Percentiles rank a stretch among this genome's conserved stretches.
phyloP scores from a whole-genome alignment of 2,888 invertebrate species.

The Trypoxylon attenuatum region DNA sequence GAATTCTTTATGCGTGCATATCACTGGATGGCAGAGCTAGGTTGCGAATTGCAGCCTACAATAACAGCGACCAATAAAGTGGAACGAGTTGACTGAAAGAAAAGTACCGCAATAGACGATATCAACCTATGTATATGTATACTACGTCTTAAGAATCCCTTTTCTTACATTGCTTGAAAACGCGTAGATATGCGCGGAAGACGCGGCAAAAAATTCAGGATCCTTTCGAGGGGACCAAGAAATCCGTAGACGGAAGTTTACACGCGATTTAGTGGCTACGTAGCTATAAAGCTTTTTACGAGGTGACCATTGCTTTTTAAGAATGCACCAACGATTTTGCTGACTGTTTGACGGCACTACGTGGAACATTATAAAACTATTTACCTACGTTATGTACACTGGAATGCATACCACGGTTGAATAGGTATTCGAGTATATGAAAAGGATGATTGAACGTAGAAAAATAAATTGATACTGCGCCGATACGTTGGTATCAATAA shows the following conservation, averaged over 20 bases:
- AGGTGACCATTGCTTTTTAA: conserved; percentile 24
- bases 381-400: too few species aligned
- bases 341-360: neutral
- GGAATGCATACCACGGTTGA: too few species aligned
- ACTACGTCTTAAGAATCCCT: too few species aligned
- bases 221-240: conserved; percentile 32
- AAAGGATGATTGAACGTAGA: too few species aligned
- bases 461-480: too few species aligned
- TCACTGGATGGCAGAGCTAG: neutral
- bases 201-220: too few species aligned
- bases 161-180: conserved; percentile 34
- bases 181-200: conserved; percentile 25
- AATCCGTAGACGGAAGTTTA: conserved; percentile 34
- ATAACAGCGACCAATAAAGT: conserved; percentile 4
- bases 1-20: too few species aligned
- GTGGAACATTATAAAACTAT: neutral
- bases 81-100: conserved; percentile 19
- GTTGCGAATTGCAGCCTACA: neutral
- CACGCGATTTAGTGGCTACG: conserved; percentile 22
- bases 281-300: conserved; percentile 28
- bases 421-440: too few species aligned
- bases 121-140: conserved; percentile 16
- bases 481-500: too few species aligned
- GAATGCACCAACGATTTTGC: conserved; percentile 8
- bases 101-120: conserved; percentile 20